Evolutionary conservation across 2,113 vertebrate species (phyloP).

Genomic region (Cromileptes altivelis): DNA sequence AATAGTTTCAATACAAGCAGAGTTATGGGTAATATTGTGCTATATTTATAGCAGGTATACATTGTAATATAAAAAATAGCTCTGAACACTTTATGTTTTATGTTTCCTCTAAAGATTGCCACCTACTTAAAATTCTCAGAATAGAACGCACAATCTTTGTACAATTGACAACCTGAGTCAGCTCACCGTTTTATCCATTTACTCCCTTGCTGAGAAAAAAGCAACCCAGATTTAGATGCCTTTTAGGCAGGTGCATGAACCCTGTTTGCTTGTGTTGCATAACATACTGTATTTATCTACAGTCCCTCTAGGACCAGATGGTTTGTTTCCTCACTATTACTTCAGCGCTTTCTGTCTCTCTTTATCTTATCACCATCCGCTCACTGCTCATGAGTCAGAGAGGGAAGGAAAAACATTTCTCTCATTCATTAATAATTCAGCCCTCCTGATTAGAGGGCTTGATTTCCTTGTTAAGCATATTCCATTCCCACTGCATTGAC

Average conservation of each 20-base stretch:
- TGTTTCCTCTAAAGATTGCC: conserved; percentile 17
- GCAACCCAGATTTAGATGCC: conserved; percentile 35
- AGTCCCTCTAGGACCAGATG: conserved; percentile 24
- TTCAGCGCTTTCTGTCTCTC: conserved; percentile 32
- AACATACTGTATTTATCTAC: conserved; percentile 47
- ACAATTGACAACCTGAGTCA: conserved; percentile 16
- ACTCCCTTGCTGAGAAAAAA: conserved; percentile 22
- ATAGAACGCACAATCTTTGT: background rate
- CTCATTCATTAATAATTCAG: conserved; percentile 69
- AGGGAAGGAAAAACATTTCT: conserved; percentile 44
- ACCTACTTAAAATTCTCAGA: conserved; percentile 9
- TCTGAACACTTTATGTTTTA: background rate
- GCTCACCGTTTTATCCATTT: conserved; percentile 29
- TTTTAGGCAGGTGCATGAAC: conserved; percentile 31
- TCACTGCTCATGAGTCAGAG: conserved; percentile 34
- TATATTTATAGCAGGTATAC: background rate
- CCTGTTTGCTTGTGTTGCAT: conserved; percentile 41
- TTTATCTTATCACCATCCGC: conserved; percentile 31
- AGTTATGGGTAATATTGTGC: background rate
- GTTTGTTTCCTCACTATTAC: conserved; percentile 46
- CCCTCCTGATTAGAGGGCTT: conserved; percentile 62
- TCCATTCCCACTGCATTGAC: conserved; percentile 51
- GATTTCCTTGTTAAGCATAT: conserved; percentile 60
- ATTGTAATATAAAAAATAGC: background rate
- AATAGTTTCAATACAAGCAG: background rate